Conservation (phyloP, 2,113 vertebrate genomes). For the Crotalus helleri region DNA sequence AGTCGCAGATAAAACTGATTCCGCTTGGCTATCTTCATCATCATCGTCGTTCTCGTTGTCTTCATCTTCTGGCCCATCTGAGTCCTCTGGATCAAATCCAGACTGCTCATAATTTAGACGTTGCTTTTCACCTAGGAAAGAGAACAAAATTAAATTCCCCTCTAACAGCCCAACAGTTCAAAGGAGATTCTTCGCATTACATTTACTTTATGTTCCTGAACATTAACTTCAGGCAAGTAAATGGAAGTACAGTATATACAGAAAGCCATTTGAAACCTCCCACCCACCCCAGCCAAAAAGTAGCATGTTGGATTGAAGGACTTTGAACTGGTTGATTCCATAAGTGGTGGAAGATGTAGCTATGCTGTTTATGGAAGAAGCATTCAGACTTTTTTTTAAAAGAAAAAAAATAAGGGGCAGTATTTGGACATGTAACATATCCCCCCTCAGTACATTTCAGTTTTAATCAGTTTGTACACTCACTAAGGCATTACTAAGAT, state of each 20-base stretch:
- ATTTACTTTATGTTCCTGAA: background rate
- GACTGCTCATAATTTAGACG: constrained; percentile 78
- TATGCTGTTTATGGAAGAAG: too few relatives aligned
- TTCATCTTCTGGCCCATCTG: constrained; percentile 88
- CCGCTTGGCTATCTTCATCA: constrained; percentile 96
- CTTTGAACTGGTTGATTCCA: background rate
- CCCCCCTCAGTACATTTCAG: background rate
- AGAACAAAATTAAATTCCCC: constrained; percentile 4
- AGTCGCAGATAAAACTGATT: constrained; percentile 89
- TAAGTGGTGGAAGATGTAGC: background rate
- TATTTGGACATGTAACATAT: background rate
- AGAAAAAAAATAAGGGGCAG: background rate
- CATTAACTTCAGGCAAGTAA: background rate
- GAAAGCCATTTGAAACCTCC: background rate
- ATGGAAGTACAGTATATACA: background rate
- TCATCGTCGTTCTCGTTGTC: constrained; percentile 94
- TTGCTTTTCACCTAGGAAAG: constrained; percentile 82
- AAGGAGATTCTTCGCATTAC: background rate
- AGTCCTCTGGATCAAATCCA: constrained; percentile 91
- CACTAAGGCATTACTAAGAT: background rate
- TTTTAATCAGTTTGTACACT: background rate
- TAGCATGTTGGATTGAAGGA: background rate
- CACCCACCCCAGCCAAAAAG: background rate
- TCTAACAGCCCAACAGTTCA: background rate
- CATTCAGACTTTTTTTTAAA: background rate